Percentiles rank a stretch among this genome's conserved stretches.
phyloP scores from a whole-genome alignment of 2,888 invertebrate species.

The Catonia carolina region DNA sequence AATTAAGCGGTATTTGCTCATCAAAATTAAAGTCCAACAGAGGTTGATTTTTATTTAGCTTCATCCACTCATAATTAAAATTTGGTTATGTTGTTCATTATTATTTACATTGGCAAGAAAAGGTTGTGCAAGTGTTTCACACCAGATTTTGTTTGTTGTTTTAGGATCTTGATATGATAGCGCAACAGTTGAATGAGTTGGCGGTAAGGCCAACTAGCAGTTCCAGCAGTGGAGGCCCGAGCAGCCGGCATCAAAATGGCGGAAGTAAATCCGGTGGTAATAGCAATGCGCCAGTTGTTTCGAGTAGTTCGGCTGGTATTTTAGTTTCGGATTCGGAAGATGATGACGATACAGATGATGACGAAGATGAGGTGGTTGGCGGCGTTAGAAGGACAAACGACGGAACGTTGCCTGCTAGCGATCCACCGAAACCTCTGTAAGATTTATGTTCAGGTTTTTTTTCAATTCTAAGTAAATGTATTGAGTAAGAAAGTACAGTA shows the following conservation, averaged over 20 bases:
- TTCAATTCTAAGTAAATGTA: neutral
- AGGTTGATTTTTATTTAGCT: too few species aligned
- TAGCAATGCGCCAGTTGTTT: constrained; percentile 27
- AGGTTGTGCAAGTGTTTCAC: too few species aligned
- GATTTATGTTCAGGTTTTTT: constrained; percentile 41
- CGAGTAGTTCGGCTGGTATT: constrained; percentile 27
- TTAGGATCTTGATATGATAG: constrained; percentile 93
- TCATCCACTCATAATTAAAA: too few species aligned
- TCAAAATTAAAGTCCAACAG: too few species aligned
- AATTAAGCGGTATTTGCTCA: too few species aligned
- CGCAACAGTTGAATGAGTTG: constrained; percentile 91
- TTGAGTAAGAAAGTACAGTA: neutral
- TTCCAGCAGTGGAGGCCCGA: constrained; percentile 16
- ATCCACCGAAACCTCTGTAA: constrained; percentile 95
- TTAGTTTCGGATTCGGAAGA: constrained; percentile 47
- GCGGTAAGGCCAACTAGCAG: constrained; percentile 57
- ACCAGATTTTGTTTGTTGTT: too few species aligned
- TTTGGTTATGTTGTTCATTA: too few species aligned
- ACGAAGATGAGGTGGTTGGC: constrained; percentile 36
- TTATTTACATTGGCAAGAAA: too few species aligned
- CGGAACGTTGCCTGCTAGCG: constrained; percentile 90
- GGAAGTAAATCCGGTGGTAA: constrained; percentile 12
- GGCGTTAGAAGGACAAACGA: constrained; percentile 58
- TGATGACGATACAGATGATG: constrained; percentile 76
- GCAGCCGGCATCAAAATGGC: constrained; percentile 20